These are phyloP conservation scores for Actinia tenebrosa DNA, from an alignment of 64 coral and sea anemone genomes.

Conservation along the genomic window DNA sequence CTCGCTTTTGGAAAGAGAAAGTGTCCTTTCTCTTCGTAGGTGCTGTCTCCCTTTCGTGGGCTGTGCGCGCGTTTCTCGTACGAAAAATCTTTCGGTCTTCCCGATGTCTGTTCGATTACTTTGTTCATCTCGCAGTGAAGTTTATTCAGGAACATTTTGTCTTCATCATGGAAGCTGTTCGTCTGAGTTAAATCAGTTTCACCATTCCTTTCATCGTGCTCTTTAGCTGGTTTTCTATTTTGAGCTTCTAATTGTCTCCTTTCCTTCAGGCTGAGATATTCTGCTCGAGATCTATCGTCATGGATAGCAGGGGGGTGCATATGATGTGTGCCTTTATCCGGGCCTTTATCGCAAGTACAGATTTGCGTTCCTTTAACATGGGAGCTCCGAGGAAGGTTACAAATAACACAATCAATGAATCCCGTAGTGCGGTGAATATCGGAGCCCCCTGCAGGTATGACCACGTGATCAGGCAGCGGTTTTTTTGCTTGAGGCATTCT, in stretches of 20 bases:
- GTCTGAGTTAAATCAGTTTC: not conserved
- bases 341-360: constrained; percentile 33
- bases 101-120: not conserved
- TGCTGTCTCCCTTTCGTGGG: not conserved
- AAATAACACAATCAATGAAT: constrained; percentile 68
- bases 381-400: constrained; percentile 51
- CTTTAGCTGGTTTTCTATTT: too few relatives aligned
- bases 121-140: not conserved
- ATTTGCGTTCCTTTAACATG: constrained; percentile 21
- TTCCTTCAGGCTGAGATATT: not conserved
- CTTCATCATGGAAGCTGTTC: not conserved
- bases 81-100: constrained; percentile 5
- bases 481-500: not conserved
- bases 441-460: not conserved
- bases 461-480: not conserved
- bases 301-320: not conserved
- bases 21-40: not conserved
- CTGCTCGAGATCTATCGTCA: not conserved
- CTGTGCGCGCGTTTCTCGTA: constrained; percentile 15
- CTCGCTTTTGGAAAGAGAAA: not conserved
- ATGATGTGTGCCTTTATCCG: constrained; percentile 27
- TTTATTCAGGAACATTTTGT: constrained; percentile 8
- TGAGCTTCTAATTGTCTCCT: not conserved
- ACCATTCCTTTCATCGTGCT: not conserved
- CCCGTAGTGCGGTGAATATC: constrained; percentile 57